Conservation (phyloP, 2,797 vertebrate genomes). For the Enteromius paludinosus region DNA sequence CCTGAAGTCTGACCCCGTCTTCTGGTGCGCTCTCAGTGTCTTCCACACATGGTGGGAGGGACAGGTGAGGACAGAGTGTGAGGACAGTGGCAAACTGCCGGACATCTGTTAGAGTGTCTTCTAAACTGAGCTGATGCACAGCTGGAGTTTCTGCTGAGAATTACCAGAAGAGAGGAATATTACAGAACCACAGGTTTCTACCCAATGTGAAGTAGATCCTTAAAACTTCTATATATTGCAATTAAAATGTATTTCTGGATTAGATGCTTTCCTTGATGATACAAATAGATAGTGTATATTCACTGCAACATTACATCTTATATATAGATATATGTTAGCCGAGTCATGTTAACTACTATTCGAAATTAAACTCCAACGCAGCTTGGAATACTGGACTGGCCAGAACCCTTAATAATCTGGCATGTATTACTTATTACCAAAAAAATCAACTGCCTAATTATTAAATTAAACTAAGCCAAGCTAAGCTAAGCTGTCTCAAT, state of each 20-base stretch:
- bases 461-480: not conserved
- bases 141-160: slow-evolving; percentile 9
- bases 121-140: slow-evolving; percentile 15
- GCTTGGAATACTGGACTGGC: not conserved
- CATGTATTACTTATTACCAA: not conserved
- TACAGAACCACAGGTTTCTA: not conserved
- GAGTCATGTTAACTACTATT: not conserved
- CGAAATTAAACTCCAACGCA: not conserved
- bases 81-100: slow-evolving; percentile 14
- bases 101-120: slow-evolving; percentile 28
- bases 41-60: slow-evolving; percentile 3
- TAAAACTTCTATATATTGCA: not conserved
- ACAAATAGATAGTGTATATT: not conserved
- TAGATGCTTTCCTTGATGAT: not conserved
- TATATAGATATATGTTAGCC: not conserved
- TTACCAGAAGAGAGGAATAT: not conserved
- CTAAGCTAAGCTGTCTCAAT: not conserved
- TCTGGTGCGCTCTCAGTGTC: not conserved
- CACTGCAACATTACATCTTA: not conserved
- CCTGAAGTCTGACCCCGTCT: slow-evolving; percentile 27
- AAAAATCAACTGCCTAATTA: not conserved
- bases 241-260: not conserved
- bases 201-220: not conserved
- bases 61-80: slow-evolving; percentile 21
- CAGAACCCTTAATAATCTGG: not conserved